Percentiles rank a stretch among this genome's conserved stretches.
phyloP scores from a whole-genome alignment of 2,113 vertebrate genomes.

The Noctilio leporinus region DNA sequence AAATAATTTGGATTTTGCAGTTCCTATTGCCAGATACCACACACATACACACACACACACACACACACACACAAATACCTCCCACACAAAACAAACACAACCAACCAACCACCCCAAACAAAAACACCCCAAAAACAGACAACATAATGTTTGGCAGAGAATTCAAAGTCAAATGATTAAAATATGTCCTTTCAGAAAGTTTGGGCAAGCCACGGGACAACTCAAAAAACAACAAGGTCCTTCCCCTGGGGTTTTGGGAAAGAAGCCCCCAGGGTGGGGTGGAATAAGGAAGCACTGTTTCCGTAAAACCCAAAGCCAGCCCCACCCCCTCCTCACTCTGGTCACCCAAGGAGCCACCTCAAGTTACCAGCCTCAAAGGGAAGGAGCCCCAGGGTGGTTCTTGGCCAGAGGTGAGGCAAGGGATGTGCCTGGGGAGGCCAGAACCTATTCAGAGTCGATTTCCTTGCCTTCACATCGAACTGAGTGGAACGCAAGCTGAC shows the following conservation, averaged over 20 bases:
- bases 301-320: background rate
- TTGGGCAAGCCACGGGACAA: background rate
- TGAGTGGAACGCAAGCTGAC: background rate
- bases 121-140: background rate
- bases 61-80: no score
- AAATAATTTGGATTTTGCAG: background rate
- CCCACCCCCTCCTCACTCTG: no score
- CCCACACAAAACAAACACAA: background rate
- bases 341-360: background rate
- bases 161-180: background rate
- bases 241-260: background rate
- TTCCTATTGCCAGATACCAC: background rate
- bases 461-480: background rate
- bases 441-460: accelerated
- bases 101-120: background rate
- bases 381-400: background rate
- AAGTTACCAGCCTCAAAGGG: background rate
- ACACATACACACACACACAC: no score
- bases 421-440: no score
- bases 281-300: background rate
- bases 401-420: background rate
- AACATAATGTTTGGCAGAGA: background rate
- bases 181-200: background rate
- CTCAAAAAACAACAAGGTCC: background rate
- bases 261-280: accelerated